Conservation (phyloP, 2,113 vertebrate genomes). For the Corythoichthys haematopterus region DNA sequence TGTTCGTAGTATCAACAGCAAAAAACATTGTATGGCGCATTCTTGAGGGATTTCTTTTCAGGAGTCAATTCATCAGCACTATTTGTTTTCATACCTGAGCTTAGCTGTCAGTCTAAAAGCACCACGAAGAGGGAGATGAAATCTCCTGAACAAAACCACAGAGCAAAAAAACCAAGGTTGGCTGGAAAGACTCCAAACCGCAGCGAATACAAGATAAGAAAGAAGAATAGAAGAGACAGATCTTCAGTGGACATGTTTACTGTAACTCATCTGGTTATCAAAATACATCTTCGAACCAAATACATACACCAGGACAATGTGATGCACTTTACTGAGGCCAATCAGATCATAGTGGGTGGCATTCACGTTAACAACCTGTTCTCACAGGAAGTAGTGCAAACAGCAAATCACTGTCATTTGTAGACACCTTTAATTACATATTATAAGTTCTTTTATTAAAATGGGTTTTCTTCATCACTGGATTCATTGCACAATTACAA, state of each 20-base stretch:
- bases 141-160: slow-evolving; percentile 83
- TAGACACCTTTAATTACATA: background rate
- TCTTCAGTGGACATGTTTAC: slow-evolving; percentile 43
- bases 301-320: background rate
- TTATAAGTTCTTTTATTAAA: background rate
- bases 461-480: background rate
- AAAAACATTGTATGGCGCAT: slow-evolving; percentile 50
- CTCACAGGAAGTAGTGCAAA: background rate
- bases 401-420: background rate
- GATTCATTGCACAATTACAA: background rate
- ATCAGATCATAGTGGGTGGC: background rate
- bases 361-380: background rate
- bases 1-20: slow-evolving; percentile 39
- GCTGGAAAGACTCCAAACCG: slow-evolving; percentile 86
- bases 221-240: slow-evolving; percentile 50
- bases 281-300: slow-evolving; percentile 42
- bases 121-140: slow-evolving; percentile 72
- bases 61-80: slow-evolving; percentile 72
- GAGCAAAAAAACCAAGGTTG: slow-evolving; percentile 71
- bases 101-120: slow-evolving; percentile 84
- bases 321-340: slow-evolving; percentile 1
- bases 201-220: slow-evolving; percentile 77
- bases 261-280: slow-evolving; percentile 38
- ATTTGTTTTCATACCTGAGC: slow-evolving; percentile 84
- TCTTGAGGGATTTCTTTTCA: slow-evolving; percentile 72